Percentiles rank a stretch among this genome's conserved stretches.
phyloP scores from a whole-genome alignment of 2,888 invertebrate species.

The Epirrita christyi region DNA sequence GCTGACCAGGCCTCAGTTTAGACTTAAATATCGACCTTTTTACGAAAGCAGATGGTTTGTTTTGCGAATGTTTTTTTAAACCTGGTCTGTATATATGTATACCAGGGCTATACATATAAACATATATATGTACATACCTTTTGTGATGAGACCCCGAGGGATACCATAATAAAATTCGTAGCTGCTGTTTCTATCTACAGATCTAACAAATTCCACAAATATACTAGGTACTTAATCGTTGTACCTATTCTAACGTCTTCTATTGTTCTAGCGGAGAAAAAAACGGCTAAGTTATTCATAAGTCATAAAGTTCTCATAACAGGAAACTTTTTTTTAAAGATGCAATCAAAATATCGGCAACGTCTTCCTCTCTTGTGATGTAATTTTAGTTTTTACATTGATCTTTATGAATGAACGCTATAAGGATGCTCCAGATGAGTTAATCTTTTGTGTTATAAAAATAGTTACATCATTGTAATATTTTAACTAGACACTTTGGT shows the following conservation, averaged over 20 bases:
- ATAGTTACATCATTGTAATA: slow-evolving; percentile 12
- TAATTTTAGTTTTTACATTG: slow-evolving; percentile 37
- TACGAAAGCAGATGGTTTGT: no score
- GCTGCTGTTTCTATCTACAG: no score
- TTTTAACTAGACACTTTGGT: slow-evolving; percentile 9
- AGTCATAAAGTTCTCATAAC: slow-evolving; percentile 42
- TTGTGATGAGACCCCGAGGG: no score
- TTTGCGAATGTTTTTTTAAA: no score
- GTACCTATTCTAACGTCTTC: not conserved
- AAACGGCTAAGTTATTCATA: slow-evolving; percentile 32
- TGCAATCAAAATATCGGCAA: slow-evolving; percentile 48
- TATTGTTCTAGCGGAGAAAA: slow-evolving; percentile 28
- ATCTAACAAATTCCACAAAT: not conserved
- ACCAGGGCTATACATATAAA: no score
- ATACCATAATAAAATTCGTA: no score
- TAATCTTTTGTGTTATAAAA: slow-evolving; percentile 8
- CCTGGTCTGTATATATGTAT: no score
- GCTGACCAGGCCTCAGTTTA: no score
- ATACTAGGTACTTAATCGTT: no score
- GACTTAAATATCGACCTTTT: no score
- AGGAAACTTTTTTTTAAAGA: slow-evolving; percentile 49
- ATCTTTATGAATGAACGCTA: slow-evolving; percentile 16
- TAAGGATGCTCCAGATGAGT: slow-evolving; percentile 13
- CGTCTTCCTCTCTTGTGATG: slow-evolving; percentile 48
- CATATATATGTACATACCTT: no score